Evolutionary conservation across 2,888 invertebrate genomes (phyloP), one percentile per base, ranked within the genome.

Genomic region (Erebia aethiops): DNA sequence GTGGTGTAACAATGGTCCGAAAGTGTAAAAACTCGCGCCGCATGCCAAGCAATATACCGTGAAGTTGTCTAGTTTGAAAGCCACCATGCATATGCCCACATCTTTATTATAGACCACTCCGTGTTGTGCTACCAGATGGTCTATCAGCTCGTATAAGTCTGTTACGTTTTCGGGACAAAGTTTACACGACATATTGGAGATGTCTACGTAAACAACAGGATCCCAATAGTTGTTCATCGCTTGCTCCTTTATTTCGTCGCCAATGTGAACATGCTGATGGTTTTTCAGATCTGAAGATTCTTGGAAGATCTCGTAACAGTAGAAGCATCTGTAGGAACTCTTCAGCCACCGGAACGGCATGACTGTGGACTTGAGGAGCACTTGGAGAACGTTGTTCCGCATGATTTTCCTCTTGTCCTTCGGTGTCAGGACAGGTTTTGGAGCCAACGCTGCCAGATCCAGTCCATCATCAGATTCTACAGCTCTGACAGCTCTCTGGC

Each of bases 281-380:
- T 71, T 81, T 69, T 91, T 90, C 16, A 93, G 74, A 0, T 90
- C 90, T 0, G 86, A 81, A 0, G 86, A 84, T 57, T 93, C 92
- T 81, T 91, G 89, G 65, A 91, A 92, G 26, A 93, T 92, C 13
- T 92, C 90, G 77, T 93, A 93, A 76, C 92, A 93, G 75, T 93
- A 93, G 68, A 93, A 93, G 71, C 92, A 93, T 60, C 92, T 80
- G 71, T 92, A 93, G 0, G 90, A 91, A 70, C 90, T 93, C 72
- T 90, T 92, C 0, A 93, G 79, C 92, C 92, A 93, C 1, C 92
- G 78, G 70, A 93, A 93, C 0, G 92, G 92, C 92, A 93, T 92
- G 0, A 88, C 81, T 1, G 87, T 88, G 0, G 91, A 89, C 16
- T 90, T 91, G 0, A 81, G 77, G 0, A 92, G 77, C 1, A 92